Conservation (phyloP, 2,888 invertebrate species). For the Crossocerus cetratus region DNA sequence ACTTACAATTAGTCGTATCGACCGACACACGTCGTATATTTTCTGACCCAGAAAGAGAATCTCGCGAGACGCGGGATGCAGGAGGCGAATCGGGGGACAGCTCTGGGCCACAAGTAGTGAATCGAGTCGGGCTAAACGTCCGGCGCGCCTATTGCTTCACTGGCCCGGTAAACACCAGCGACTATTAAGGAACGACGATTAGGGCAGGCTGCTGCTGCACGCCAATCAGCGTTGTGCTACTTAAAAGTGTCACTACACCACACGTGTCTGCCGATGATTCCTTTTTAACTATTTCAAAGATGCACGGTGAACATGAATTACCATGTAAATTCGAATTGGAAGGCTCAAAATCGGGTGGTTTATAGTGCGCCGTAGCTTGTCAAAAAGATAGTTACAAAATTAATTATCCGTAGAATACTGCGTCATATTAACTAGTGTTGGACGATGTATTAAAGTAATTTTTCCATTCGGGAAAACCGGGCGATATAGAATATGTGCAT, state of each 20-base stretch:
- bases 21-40: slow-evolving; percentile 51
- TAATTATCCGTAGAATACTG: no score
- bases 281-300: no score
- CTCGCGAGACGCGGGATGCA: slow-evolving; percentile 12
- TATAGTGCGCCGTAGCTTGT: no score
- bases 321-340: no score
- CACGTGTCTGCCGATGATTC: no score
- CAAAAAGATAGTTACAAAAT: no score
- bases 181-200: slow-evolving; percentile 60
- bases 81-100: neutral
- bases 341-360: no score
- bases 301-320: no score
- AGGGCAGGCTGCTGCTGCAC: slow-evolving; percentile 41
- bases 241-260: neutral
- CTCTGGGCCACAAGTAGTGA: slow-evolving; percentile 17
- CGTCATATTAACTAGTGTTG: no score
- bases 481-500: no score
- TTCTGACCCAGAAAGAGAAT: slow-evolving; percentile 60
- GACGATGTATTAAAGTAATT: no score
- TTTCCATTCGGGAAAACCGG: no score
- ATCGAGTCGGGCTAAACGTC: slow-evolving; percentile 45
- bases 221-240: slow-evolving; percentile 35
- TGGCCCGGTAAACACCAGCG: slow-evolving; percentile 29
- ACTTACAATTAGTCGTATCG: slow-evolving; percentile 53
- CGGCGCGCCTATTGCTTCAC: slow-evolving; percentile 34